Base-by-base conservation (phyloP, 2,888 invertebrate genomes). In the Thysanoteuthis rhombus region DNA sequence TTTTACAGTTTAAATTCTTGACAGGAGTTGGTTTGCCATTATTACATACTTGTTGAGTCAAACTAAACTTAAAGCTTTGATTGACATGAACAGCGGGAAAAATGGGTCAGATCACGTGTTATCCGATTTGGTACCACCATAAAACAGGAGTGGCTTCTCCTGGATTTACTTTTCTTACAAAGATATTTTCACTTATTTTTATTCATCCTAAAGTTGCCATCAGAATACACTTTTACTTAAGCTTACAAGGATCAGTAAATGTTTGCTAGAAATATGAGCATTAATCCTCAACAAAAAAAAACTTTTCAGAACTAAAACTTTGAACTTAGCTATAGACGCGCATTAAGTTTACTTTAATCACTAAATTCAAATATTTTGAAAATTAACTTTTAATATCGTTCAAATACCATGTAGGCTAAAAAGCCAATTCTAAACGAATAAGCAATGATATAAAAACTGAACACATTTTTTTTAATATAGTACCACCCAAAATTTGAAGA, bases 101-200 rank as follows among this genome's bases (percentile, higher is more conserved):
- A 75, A 75, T 75, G 75, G 75, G 75, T 75, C 75, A 75, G 75
- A 75, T 75, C 75, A 75, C 75, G 75, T 75, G 75, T 75, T 75
- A 75, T n/a, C 75, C 75, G 75, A 75, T 75, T 75, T 75, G 75
- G 75, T 75, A n/a, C 75, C 75, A 75, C 52, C 52, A 52, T 52
- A 52, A 52, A 52, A 75, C 75, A 75, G 75, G 75, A 75, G 75
- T 75, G 75, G 75, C 75, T 75, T 75, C 75, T n/a, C 12, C 19
- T 75, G n/a, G n/a, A n/a, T 36, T n/a, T n/a, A 16, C n/a, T 36
- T n/a, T n/a, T 58, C 25, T 25, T 75, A 5, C 25, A 58, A 42
- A 58, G n/a, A 58, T 25, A 58, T 52, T 52, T 52, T 25, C 1
- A 25, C 22, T 52, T 25, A 52, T 25, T 52, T 52, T 52, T 52